These are phyloP conservation scores for Phania funesta DNA, from an alignment of 2,888 invertebrate genomes.

Conservation along the genomic window DNA sequence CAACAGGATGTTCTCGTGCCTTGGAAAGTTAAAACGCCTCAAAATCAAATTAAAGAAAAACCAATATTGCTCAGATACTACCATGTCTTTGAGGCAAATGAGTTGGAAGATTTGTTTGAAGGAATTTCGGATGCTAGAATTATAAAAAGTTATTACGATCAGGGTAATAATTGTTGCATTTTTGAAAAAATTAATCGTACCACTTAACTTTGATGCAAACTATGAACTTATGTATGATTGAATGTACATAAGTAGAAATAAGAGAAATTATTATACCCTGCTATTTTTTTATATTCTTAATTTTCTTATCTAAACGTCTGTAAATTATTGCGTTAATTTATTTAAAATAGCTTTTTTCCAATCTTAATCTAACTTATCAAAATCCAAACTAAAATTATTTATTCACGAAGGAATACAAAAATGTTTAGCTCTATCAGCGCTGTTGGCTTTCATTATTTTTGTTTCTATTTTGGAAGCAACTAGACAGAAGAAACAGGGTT, in stretches of 20 bases:
- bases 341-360: too few species aligned
- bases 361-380: too few species aligned
- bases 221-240: background rate
- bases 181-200: constrained; percentile 81
- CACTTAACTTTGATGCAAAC: background rate
- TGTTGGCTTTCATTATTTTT: too few species aligned
- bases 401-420: too few species aligned
- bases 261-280: too few species aligned
- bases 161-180: constrained; percentile 97
- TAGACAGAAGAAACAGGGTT: too few species aligned
- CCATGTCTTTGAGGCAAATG: constrained; percentile 94
- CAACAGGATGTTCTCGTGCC: constrained; percentile 96
- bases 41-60: constrained; percentile 72
- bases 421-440: too few species aligned
- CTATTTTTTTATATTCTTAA: too few species aligned
- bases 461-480: too few species aligned
- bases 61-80: constrained; percentile 90
- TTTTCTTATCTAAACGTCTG: too few species aligned
- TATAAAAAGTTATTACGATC: constrained; percentile 91
- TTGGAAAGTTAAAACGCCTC: constrained; percentile 86
- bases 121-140: constrained; percentile 82
- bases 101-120: constrained; percentile 86
- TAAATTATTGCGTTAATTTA: too few species aligned
- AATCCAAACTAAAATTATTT: too few species aligned
- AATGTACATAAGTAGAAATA: background rate